These are phyloP conservation scores for Pangasius mekongensis DNA, from an alignment of 2,797 vertebrate species.

Conservation along the genomic window DNA sequence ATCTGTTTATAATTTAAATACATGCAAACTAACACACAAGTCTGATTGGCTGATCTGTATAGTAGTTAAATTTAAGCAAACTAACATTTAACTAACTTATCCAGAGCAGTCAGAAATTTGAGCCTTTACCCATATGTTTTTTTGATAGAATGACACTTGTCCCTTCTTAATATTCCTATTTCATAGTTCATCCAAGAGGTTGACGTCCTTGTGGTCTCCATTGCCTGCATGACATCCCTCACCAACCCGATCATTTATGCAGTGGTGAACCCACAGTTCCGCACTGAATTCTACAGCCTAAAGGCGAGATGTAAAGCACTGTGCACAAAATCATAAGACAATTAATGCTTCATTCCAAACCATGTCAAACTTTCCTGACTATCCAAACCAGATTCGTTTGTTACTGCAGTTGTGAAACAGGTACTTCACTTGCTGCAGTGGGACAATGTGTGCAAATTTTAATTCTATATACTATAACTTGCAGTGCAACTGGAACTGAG, in stretches of 20 bases:
- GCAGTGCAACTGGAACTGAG: not conserved
- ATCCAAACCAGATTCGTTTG: not conserved
- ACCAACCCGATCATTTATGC: constrained; percentile 80
- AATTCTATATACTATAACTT: not conserved
- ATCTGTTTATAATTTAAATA: not conserved
- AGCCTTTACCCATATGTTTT: not conserved
- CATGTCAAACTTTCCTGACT: not conserved
- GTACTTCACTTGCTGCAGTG: not conserved
- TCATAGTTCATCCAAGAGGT: constrained; percentile 65
- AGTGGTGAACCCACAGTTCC: constrained; percentile 80
- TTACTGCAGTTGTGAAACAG: not conserved
- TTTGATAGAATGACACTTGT: constrained; percentile 8
- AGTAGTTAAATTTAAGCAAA: not conserved
- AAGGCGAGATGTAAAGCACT: constrained; percentile 64
- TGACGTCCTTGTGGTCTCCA: constrained; percentile 73
- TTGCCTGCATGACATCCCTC: constrained; percentile 77
- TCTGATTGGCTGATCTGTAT: not conserved
- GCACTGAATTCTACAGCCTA: constrained; percentile 71
- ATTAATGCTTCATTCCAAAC: not conserved
- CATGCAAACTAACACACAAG: not conserved
- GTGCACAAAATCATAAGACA: constrained; percentile 52
- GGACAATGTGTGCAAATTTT: not conserved
- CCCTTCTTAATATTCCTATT: constrained; percentile 43
- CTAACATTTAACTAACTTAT: not conserved
- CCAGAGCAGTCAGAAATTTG: not conserved